Conservation (phyloP, 2,888 invertebrate species). For the Ptilodon capucinus region DNA sequence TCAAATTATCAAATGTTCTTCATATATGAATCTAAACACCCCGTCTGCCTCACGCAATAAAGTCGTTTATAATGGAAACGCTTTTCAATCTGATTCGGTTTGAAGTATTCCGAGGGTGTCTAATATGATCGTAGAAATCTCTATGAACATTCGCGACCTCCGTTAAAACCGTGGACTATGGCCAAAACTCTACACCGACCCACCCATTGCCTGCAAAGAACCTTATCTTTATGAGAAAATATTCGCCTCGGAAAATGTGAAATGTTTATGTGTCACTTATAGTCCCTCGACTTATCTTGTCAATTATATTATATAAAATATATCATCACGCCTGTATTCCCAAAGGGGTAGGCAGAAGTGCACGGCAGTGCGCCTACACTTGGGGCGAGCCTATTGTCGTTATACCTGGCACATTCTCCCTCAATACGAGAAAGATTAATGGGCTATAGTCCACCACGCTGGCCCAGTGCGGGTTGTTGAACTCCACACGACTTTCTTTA, state of each 20-base stretch:
- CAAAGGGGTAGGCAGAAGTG: too few species aligned
- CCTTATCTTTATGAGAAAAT: slow-evolving; percentile 20
- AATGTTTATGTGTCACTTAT: background rate
- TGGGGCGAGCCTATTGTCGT: too few species aligned
- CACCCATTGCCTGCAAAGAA: background rate
- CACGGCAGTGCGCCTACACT: too few species aligned
- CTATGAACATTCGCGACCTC: slow-evolving; percentile 24
- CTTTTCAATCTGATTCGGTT: slow-evolving; percentile 4
- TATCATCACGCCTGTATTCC: too few species aligned
- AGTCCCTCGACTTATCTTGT: slow-evolving; percentile 9
- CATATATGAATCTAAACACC: too few species aligned
- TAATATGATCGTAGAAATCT: slow-evolving; percentile 14
- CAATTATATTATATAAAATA: slow-evolving; percentile 23
- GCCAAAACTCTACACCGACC: slow-evolving; percentile 7
- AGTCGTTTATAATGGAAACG: slow-evolving; percentile 5
- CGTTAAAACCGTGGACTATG: slow-evolving; percentile 19
- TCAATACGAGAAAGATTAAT: too few species aligned
- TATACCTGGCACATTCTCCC: too few species aligned
- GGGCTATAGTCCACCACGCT: too few species aligned
- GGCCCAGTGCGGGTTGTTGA: too few species aligned
- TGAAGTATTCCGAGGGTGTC: slow-evolving; percentile 10
- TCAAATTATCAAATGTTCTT: too few species aligned
- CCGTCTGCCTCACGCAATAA: background rate
- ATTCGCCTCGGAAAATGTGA: slow-evolving; percentile 1
- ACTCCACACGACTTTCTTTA: too few species aligned